These are phyloP conservation scores for Myoxocephalus aenaeus DNA, from an alignment of 2,797 vertebrate species.

Conservation along the genomic window DNA sequence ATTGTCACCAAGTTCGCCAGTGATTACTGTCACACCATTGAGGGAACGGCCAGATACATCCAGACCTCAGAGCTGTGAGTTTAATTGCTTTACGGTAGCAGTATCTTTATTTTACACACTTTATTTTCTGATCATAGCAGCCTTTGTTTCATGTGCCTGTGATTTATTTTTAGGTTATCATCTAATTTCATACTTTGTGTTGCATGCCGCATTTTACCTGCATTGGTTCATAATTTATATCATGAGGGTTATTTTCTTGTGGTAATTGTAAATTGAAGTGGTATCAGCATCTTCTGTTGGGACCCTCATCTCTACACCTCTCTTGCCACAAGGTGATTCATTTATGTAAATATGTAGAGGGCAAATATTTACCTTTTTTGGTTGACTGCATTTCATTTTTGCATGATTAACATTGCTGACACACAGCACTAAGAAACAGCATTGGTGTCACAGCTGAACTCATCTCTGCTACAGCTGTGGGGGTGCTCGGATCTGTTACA, in stretches of 20 bases:
- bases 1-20: conserved; percentile 90
- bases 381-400: conserved; percentile 65
- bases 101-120: neutral
- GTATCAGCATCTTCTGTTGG: conserved; percentile 48
- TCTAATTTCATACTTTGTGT: conserved; percentile 14
- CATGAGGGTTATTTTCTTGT: conserved; percentile 24
- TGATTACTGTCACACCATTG: conserved; percentile 89
- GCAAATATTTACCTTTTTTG: conserved; percentile 72
- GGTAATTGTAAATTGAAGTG: conserved; percentile 49
- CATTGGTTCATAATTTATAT: neutral
- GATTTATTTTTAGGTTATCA: conserved; percentile 11
- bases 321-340: conserved; percentile 44
- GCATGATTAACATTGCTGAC: conserved; percentile 41
- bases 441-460: conserved; percentile 44
- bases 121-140: conserved; percentile 6
- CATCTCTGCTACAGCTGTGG: conserved; percentile 81
- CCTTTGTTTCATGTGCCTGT: neutral
- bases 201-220: conserved; percentile 26
- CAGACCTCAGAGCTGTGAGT: conserved; percentile 90
- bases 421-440: conserved; percentile 29
- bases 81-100: neutral
- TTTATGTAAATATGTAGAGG: conserved; percentile 55
- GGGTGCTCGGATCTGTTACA: conserved; percentile 89
- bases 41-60: conserved; percentile 87
- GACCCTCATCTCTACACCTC: conserved; percentile 36